Evolutionary conservation across 2,113 vertebrate species (phyloP), one percentile per base, ranked within the genome.

Genomic region (Syngnathus typhle): DNA sequence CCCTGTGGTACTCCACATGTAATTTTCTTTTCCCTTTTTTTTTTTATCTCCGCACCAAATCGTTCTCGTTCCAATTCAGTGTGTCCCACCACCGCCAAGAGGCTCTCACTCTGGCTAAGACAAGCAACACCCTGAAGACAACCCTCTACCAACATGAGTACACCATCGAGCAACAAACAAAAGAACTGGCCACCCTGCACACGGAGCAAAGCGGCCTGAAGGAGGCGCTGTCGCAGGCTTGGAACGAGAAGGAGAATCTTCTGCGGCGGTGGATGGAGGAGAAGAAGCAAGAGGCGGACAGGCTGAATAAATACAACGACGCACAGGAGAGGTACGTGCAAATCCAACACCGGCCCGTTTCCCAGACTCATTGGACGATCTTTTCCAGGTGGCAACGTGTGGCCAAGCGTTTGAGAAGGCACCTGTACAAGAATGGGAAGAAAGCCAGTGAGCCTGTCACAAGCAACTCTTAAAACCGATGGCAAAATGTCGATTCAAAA

Each of bases 201-300:
- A 6, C 19, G 11, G 85, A 89, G 76, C 81, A 80, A 67, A 67
- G 18, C 51, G 67, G 37, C 23, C 75, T 91, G 12, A 81, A 65
- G 37, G 78, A 82, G 63, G 77, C 77, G 0, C 43, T 88, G 70
- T 69, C 55, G 0, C 52, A 73, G 12, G 68, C 77, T 7, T 8
- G 11, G 44, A 47, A 19, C 46, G 87, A 90, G 64, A 87, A 89
- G 41, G 90, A 90, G 32, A 72, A 77, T 52, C 81, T 91, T 5
- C 38, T 91, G 51, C 86, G 86, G 23, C 84, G 89, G 59, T 91
- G 90, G 90, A 77, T 92, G 78, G 84, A 87, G 60, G 90, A 88
- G 76, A 92, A 90, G 72, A 83, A 72, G 52, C 73, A 76, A 51
- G 88, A 86, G 70, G 91, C 91, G 0, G 78, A 82, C 15, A 73